Conservation (phyloP, 1,140 invertebrate species). For the Cotesia glomerata region DNA sequence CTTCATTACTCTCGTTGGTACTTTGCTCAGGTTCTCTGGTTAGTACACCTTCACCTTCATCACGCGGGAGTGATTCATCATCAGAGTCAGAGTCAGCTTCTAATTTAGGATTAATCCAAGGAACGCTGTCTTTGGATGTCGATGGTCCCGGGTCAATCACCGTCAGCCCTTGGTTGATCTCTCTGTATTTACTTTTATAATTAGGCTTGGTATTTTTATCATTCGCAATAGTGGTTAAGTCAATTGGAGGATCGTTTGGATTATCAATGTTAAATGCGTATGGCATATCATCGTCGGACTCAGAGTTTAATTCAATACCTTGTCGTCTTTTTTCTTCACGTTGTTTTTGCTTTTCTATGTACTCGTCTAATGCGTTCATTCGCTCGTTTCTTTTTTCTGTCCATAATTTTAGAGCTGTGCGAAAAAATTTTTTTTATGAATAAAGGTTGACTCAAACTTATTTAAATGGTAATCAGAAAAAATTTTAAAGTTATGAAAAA, state of each 20-base stretch:
- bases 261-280: slow-evolving; percentile 42
- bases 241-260: neutral
- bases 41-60: neutral
- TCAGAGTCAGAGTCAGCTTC: neutral
- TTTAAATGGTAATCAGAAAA: too few species aligned
- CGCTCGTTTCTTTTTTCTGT: slow-evolving; percentile 39
- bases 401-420: slow-evolving; percentile 50
- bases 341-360: slow-evolving; percentile 50
- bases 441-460: too few species aligned
- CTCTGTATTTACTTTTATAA: slow-evolving; percentile 10
- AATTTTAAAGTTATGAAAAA: too few species aligned
- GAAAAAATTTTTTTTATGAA: slow-evolving; percentile 9
- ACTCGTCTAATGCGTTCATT: slow-evolving; percentile 43
- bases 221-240: neutral
- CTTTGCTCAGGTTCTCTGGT: neutral
- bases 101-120: slow-evolving; percentile 26
- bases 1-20: neutral
- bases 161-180: neutral
- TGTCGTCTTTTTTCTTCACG: slow-evolving; percentile 44
- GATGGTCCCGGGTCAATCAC: slow-evolving; percentile 44
- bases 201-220: slow-evolving; percentile 20
- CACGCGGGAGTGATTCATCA: neutral
- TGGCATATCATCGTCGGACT: slow-evolving; percentile 50
- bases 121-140: slow-evolving; percentile 40
- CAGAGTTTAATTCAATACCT: slow-evolving; percentile 48